Conservation (phyloP, 2,888 invertebrate genomes). For the Chromoteleia sp. region DNA sequence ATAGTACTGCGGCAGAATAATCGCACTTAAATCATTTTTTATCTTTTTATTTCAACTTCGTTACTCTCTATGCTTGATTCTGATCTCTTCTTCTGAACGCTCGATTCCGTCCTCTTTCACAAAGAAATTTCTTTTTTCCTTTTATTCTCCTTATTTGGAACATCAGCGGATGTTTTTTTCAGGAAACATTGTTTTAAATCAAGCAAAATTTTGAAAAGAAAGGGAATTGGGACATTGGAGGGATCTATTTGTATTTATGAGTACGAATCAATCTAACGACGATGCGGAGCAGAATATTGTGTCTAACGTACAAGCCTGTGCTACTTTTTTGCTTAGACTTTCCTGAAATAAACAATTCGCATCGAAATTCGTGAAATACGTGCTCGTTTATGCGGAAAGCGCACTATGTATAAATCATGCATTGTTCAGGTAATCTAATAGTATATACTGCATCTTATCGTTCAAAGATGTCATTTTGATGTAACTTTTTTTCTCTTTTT, state of each 20-base stretch:
- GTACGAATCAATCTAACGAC: constrained; percentile 4
- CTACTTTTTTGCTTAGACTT: constrained; percentile 1
- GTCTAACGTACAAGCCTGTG: constrained; percentile 14
- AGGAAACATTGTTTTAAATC: background rate
- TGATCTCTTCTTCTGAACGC: constrained; percentile 12
- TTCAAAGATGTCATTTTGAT: constrained; percentile 23
- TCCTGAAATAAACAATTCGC: constrained; percentile 53
- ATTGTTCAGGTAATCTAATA: constrained; percentile 62
- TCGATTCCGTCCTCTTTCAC: constrained; percentile 33
- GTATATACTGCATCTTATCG: constrained; percentile 46
- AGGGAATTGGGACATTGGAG: background rate
- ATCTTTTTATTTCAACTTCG: constrained; percentile 72
- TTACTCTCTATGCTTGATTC: constrained; percentile 31
- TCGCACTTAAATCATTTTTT: constrained; percentile 77
- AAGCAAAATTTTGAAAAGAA: background rate
- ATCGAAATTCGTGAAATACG: constrained; percentile 40
- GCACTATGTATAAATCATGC: constrained; percentile 64
- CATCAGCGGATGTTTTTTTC: background rate
- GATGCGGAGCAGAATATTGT: constrained; percentile 12
- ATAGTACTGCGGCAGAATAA: constrained; percentile 82
- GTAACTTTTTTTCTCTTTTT: too few relatives aligned
- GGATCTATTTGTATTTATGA: background rate
- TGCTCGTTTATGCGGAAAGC: constrained; percentile 68
- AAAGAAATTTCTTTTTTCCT: background rate
- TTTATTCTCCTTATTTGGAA: background rate